These are phyloP conservation scores for Tinea trinotella DNA, from an alignment of 2,888 invertebrate genomes.

Conservation along the genomic window DNA sequence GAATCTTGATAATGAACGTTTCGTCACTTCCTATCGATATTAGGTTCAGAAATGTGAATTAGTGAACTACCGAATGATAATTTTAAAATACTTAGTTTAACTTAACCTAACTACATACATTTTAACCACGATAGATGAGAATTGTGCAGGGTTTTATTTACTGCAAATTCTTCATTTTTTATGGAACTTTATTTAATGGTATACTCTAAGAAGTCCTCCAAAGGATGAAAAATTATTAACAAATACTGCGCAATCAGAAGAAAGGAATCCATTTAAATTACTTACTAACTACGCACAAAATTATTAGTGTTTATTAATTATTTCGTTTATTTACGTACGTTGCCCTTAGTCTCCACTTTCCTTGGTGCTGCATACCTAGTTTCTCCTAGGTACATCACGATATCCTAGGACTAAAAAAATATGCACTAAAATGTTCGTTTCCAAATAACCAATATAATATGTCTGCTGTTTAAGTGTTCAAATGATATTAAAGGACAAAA, in stretches of 20 bases:
- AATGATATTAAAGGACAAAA: neutral
- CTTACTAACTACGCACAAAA: slow-evolving; percentile 14
- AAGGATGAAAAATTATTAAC: neutral
- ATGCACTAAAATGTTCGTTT: slow-evolving; percentile 2
- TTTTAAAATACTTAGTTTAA: too few species aligned
- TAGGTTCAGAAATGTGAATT: neutral
- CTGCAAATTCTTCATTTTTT: too few species aligned
- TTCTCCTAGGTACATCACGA: slow-evolving; percentile 17
- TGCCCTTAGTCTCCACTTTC: neutral
- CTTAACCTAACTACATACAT: too few species aligned
- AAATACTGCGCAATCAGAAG: neutral
- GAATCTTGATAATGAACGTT: neutral
- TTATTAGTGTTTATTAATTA: neutral
- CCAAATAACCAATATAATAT: neutral
- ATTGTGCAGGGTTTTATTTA: too few species aligned
- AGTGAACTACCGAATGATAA: neutral
- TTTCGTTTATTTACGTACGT: slow-evolving; percentile 12
- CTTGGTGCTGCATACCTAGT: slow-evolving; percentile 13
- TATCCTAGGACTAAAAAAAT: slow-evolving; percentile 17
- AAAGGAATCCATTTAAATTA: neutral
- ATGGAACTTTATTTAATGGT: too few species aligned
- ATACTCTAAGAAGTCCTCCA: neutral
- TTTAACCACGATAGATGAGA: too few species aligned
- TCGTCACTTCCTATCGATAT: slow-evolving; percentile 11
- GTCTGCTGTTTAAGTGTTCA: neutral